phyloP scores from a whole-genome alignment of 2,113 vertebrate genomes.

The Chlamydotis undulata region DNA sequence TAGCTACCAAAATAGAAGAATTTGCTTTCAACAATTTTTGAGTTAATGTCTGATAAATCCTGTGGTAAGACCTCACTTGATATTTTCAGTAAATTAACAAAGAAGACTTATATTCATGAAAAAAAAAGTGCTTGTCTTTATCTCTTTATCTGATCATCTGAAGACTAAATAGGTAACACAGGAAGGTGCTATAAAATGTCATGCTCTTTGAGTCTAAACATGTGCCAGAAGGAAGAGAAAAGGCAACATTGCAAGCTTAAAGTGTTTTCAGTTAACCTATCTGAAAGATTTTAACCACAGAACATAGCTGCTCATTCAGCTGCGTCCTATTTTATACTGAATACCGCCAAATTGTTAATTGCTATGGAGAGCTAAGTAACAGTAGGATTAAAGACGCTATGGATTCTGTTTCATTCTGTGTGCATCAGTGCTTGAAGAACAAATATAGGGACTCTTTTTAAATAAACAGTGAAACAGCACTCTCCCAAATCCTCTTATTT shows the following conservation, averaged over 20 bases:
- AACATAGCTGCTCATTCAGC: neutral
- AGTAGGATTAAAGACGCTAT: neutral
- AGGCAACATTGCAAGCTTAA: neutral
- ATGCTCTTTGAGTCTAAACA: neutral
- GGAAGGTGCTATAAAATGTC: neutral
- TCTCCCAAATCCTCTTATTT: conserved; percentile 27
- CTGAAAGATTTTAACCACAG: neutral
- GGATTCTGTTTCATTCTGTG: neutral
- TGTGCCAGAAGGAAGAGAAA: neutral
- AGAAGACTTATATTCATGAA: neutral
- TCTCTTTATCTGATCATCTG: neutral
- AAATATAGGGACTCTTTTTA: neutral
- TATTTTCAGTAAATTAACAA: neutral
- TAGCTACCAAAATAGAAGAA: neutral
- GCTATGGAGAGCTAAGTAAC: neutral
- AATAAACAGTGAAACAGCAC: neutral
- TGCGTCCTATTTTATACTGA: neutral
- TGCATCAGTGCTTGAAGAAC: conserved; percentile 13
- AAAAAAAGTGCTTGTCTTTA: neutral
- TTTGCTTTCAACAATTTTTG: neutral
- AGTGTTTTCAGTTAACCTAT: neutral
- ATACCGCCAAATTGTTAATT: neutral
- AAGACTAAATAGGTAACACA: neutral
- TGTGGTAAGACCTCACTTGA: neutral
- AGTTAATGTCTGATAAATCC: neutral